Evolutionary conservation across 64 coral and sea anemone genomes (phyloP), one percentile per base, ranked within the genome.

Genomic region (Cladopsammia gracilis): DNA sequence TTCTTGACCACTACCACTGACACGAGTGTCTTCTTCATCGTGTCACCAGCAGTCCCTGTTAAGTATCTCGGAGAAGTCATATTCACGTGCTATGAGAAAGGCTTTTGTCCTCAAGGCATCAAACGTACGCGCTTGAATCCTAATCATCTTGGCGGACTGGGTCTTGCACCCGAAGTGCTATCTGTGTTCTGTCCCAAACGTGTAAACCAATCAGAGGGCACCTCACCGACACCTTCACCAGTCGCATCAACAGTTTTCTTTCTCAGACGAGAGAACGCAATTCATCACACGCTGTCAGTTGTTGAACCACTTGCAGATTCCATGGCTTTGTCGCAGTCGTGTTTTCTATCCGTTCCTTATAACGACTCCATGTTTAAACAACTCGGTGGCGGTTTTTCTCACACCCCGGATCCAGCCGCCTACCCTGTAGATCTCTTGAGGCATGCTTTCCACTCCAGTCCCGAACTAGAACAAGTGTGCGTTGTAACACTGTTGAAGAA

Each of bases 391-490:
- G 73, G 90, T n/a, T 88, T 93, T 66, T 81, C 79, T 20, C 54
- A 82, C 20, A 52, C 89, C 20, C 97, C 90, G 18, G 90, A 98
- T 25, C 51, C 87, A 18, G 85, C 74, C 56, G 78, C 94, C 25
- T 98, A 94, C 10, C 76, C 92, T 9, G 67, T 93, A 16, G 88
- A 89, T 47, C 65, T 93, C 14, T 83, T 98, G 16, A 93, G 96
- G 14, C 96, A 94, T 89, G 85, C 90, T 0, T 96, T 98, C 64
- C 92, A 95, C 48, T 96, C 93, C 44, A 98, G 96, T 78, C 91
- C 97, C 22, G 97, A 98, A 85, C 64, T 95, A 22, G 97, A 98
- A 64, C 97, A 98, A 64, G 94, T 98, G 13, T 98, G 97, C 58
- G 97, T 98, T 43, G 59, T 96, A 24, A 96, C 90, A 9, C 60